phyloP scores from a whole-genome alignment of 1,140 invertebrate genomes.

The Cydia fagiglandana region DNA sequence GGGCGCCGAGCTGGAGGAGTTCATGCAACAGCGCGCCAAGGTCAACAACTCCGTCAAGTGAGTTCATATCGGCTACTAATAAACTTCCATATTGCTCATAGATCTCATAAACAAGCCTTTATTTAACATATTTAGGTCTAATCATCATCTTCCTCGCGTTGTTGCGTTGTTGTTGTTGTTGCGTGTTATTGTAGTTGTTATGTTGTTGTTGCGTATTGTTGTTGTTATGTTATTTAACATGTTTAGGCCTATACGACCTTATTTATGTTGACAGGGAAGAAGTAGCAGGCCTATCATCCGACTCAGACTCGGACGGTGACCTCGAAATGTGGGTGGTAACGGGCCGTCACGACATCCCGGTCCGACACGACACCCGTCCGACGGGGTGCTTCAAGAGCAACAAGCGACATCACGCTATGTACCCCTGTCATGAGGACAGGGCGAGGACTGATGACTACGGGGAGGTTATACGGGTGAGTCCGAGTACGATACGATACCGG shows the following conservation, averaged over 20 bases:
- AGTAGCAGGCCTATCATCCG: conserved; percentile 77
- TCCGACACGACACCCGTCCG: conserved; percentile 85
- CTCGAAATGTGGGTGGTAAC: conserved; percentile 89
- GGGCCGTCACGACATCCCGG: conserved; percentile 93
- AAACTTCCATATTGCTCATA: no score
- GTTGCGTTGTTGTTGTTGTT: no score
- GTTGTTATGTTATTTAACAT: no score
- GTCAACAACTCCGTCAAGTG: conserved; percentile 60
- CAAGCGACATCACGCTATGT: conserved; percentile 97
- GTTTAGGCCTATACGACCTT: no score
- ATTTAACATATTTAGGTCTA: no score
- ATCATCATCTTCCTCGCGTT: no score
- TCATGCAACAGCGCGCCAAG: conserved; percentile 82
- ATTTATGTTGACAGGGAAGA: conserved; percentile 77
- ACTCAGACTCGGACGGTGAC: conserved; percentile 92
- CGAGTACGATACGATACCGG: conserved; percentile 54
- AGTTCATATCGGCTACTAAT: conserved; percentile 17
- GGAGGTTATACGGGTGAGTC: conserved; percentile 88
- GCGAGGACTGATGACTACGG: conserved; percentile 97
- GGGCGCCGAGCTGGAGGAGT: conserved; percentile 95
- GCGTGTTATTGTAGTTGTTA: no score
- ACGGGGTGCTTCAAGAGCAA: conserved; percentile 94
- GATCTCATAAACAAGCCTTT: no score
- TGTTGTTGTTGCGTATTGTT: no score
- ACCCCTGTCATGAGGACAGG: conserved; percentile 95